Conservation (phyloP, 2,888 invertebrate genomes). For the Ennomos fuscantarius region DNA sequence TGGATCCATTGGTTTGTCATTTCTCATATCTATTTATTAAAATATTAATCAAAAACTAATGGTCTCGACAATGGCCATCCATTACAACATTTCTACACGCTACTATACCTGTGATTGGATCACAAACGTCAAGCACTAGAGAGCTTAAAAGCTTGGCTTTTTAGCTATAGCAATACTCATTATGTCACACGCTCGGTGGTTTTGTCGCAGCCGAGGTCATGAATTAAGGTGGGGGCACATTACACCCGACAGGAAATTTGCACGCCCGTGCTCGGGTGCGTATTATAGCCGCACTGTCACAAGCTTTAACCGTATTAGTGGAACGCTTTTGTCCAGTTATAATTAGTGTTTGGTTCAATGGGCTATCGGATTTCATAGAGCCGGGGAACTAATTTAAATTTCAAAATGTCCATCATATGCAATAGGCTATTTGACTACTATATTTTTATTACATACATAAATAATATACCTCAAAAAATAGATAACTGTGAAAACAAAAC, state of each 20-base stretch:
- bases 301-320: conserved; percentile 37
- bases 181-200: conserved; percentile 59
- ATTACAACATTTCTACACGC: background rate
- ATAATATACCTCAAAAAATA: too few species aligned
- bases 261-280: conserved; percentile 57
- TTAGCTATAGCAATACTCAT: conserved; percentile 61
- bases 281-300: conserved; percentile 43
- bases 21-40: too few species aligned
- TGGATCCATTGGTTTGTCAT: too few species aligned
- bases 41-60: too few species aligned
- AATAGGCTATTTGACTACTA: too few species aligned
- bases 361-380: conserved; percentile 26
- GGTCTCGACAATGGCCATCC: too few species aligned
- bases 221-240: conserved; percentile 68
- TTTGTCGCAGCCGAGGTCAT: conserved; percentile 62
- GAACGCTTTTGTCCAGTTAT: conserved; percentile 40
- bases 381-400: conserved; percentile 24
- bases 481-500: too few species aligned
- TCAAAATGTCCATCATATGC: conserved; percentile 10
- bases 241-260: conserved; percentile 72
- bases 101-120: background rate
- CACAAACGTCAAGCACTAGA: conserved; percentile 32
- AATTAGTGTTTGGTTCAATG: conserved; percentile 38
- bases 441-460: too few species aligned
- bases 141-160: conserved; percentile 48